Evolutionary conservation across 2,113 vertebrate genomes (phyloP).

Genomic region (Leptodactylus fuscus): DNA sequence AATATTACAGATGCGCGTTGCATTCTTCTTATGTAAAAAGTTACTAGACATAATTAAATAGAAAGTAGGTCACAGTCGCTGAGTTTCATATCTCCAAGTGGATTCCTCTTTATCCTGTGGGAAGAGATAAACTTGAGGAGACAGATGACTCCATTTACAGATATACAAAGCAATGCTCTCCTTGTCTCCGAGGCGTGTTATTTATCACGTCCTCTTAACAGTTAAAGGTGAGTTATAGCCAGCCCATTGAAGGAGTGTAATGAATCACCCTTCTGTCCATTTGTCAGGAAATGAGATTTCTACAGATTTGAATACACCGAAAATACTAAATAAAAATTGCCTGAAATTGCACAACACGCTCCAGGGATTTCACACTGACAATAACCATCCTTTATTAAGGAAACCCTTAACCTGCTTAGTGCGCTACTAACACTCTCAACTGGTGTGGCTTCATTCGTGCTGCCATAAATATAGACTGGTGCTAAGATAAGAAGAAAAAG

Average conservation of each 20-base stretch:
- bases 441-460: not conserved
- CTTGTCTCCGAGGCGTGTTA: constrained; percentile 38
- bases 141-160: constrained; percentile 43
- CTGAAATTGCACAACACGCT: constrained; percentile 10
- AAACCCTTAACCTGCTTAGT: not conserved
- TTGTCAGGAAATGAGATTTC: constrained; percentile 54
- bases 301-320: constrained; percentile 32
- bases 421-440: not conserved
- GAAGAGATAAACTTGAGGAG: constrained; percentile 41
- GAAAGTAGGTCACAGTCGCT: constrained; percentile 36
- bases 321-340: constrained; percentile 44
- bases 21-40: not conserved
- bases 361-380: constrained; percentile 23
- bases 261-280: constrained; percentile 47
- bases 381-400: constrained; percentile 19
- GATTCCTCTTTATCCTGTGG: constrained; percentile 30
- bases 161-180: constrained; percentile 49
- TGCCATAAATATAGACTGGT: not conserved
- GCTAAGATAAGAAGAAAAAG: too few species aligned
- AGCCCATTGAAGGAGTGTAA: constrained; percentile 16
- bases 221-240: constrained; percentile 51
- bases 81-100: constrained; percentile 44
- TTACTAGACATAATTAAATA: constrained; percentile 23
- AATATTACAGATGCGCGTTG: not conserved
- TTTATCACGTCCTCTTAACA: constrained; percentile 50